Conservation (phyloP, 1,140 invertebrate species). For the Drosophila nasuta region DNA sequence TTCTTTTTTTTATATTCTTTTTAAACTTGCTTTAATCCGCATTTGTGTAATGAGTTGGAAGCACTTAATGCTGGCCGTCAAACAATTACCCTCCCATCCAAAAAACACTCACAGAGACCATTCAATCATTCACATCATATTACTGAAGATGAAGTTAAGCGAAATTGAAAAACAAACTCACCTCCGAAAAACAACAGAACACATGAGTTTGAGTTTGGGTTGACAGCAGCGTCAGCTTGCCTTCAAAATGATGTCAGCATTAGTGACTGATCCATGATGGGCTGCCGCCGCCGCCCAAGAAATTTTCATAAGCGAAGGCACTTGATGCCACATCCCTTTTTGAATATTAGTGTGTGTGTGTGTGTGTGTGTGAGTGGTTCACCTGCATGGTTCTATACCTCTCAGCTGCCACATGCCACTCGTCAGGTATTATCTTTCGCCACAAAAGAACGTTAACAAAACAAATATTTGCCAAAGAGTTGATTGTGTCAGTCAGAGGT, state of each 20-base stretch:
- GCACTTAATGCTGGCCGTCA: constrained; percentile 63
- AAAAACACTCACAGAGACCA: neutral
- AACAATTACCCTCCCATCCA: constrained; percentile 40
- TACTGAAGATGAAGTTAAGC: constrained; percentile 50
- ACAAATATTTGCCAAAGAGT: constrained; percentile 1
- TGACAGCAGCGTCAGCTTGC: constrained; percentile 74
- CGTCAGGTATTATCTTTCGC: constrained; percentile 63
- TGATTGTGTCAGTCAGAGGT: neutral
- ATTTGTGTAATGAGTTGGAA: constrained; percentile 78
- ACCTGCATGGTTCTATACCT: constrained; percentile 52
- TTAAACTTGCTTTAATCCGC: constrained; percentile 59
- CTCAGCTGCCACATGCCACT: constrained; percentile 56
- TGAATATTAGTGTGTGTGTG: constrained; percentile 17
- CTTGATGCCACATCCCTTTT: constrained; percentile 48
- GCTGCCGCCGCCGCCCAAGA: constrained; percentile 22
- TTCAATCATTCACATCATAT: constrained; percentile 25
- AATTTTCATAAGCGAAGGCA: constrained; percentile 68
- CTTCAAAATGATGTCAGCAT: constrained; percentile 75
- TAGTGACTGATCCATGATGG: constrained; percentile 75
- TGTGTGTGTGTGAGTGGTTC: constrained; percentile 5
- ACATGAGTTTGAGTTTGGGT: constrained; percentile 6
- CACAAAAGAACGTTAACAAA: neutral
- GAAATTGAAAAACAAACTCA: constrained; percentile 64
- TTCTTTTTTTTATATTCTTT: constrained; percentile 20
- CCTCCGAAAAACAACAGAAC: neutral